Evolutionary conservation across 2,113 vertebrate genomes (phyloP).

Genomic region (Passer montanus): DNA sequence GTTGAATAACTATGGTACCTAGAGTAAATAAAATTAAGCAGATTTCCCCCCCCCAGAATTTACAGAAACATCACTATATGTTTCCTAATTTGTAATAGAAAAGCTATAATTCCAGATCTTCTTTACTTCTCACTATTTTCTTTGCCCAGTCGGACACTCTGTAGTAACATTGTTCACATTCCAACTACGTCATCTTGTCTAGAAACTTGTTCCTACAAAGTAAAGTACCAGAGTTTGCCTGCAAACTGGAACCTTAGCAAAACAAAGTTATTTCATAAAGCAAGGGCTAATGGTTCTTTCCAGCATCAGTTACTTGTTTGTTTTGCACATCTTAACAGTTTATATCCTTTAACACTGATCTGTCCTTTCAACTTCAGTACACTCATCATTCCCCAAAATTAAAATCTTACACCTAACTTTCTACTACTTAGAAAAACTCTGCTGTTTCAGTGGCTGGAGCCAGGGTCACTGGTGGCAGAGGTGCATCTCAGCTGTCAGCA

Average conservation of each 20-base stretch:
- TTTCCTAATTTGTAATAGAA: not conserved
- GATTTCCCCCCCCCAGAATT: accelerated
- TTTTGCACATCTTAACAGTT: not conserved
- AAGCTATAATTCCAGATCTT: not conserved
- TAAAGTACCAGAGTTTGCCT: not conserved
- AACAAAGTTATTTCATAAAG: not conserved
- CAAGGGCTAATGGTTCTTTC: not conserved
- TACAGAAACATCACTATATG: not conserved
- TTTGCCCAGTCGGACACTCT: not conserved
- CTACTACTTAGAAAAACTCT: not conserved
- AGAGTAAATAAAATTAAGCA: not conserved
- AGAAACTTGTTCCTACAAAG: not conserved
- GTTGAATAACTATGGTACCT: not conserved
- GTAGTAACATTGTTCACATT: not conserved
- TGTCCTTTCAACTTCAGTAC: not conserved
- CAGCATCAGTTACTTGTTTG: not conserved
- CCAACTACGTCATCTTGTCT: accelerated
- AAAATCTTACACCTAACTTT: not conserved
- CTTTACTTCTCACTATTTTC: not conserved
- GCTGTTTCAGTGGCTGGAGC: not conserved
- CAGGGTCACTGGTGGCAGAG: not conserved
- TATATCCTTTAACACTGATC: not conserved
- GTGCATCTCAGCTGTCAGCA: not conserved
- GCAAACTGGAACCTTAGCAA: not conserved
- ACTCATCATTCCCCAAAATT: not conserved